Base-by-base conservation (phyloP, 2,113 vertebrate genomes). In the Carettochelys insculpta region DNA sequence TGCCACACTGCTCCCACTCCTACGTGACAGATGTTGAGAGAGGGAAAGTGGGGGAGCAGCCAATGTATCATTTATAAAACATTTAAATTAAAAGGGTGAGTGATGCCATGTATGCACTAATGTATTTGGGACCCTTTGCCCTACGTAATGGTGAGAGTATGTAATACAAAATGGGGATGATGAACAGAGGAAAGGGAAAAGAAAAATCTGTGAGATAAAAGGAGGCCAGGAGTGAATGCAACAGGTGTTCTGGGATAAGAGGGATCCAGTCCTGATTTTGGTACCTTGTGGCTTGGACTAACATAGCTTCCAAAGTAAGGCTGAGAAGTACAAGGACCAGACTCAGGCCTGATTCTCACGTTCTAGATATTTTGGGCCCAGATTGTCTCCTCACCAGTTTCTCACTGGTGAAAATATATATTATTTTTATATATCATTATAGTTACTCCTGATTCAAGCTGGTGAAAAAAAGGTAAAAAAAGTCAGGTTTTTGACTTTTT, bases 21-120 rank as follows among this genome's bases (percentile, higher is more conserved):
- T 87, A 95, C 20, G 7, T 68, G 61, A 93, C 76, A 93, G 90
- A 95, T 13, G 6, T 80, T 78, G 65, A 87, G 85, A 86, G 89
- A 94, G 89, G 95, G 92, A 75, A 25, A 75, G n/a, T n/a, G 24
- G 71, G 94, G 94, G 92, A 96, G 94, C 88, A 87, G 93, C 71
- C 24, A 94, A 94, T 75, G 83, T 92, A 95, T 95, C 93, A 45
- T 86, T 94, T 71, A 87, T 92, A 95, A 95, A 92, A 94, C 88
- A 87, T 87, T 95, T 93, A 95, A 97, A 96, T 97, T 95, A 95
- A 95, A 83, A 93, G 90, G 92, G 75, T 83, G 92, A 90, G 91
- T 90, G 87, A 89, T 94, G 87, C 92, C 90, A 85, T 6, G 1
- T 89, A 90, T 94, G 90, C 93, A 94, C 87, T 87, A 45, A 77